These are phyloP conservation scores for Crocuta crocuta DNA, from an alignment of 2,113 vertebrate genomes.

Conservation along the genomic window DNA sequence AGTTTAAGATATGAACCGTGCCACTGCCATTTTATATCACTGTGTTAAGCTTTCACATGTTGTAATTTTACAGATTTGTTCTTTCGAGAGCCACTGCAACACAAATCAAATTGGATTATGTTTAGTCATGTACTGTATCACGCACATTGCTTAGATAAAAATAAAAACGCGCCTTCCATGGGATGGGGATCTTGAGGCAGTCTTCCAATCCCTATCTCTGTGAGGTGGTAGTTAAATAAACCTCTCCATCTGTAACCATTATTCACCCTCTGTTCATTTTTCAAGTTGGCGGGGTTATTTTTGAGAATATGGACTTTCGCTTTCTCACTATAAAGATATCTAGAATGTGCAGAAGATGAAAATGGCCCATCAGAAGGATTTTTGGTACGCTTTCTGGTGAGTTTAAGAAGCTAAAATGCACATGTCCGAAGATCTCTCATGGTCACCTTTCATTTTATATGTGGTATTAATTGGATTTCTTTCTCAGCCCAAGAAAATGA, in stretches of 20 bases:
- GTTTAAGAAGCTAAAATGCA: slow-evolving; percentile 25
- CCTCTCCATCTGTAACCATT: slow-evolving; percentile 50
- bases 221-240: slow-evolving; percentile 62
- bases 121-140: slow-evolving; percentile 80
- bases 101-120: slow-evolving; percentile 88
- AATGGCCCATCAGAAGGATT: neutral
- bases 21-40: slow-evolving; percentile 94
- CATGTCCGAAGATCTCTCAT: neutral
- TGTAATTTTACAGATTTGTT: slow-evolving; percentile 89
- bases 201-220: slow-evolving; percentile 66
- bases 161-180: neutral
- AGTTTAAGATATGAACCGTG: slow-evolving; percentile 94
- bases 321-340: slow-evolving; percentile 72
- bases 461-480: slow-evolving; percentile 32
- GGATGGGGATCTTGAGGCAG: slow-evolving; percentile 46
- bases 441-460: neutral
- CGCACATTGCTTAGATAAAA: slow-evolving; percentile 80
- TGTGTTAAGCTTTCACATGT: slow-evolving; percentile 90
- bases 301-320: slow-evolving; percentile 78
- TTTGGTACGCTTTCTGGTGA: slow-evolving; percentile 10
- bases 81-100: slow-evolving; percentile 79
- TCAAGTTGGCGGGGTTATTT: slow-evolving; percentile 79
- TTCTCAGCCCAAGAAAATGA: slow-evolving; percentile 9
- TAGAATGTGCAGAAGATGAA: neutral
- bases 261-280: slow-evolving; percentile 78